A percentile compares a stretch with the other conserved stretches of the same genome.
phyloP scores from a whole-genome alignment of 2,888 invertebrate genomes.

The Steinernema carpocapsae region DNA sequence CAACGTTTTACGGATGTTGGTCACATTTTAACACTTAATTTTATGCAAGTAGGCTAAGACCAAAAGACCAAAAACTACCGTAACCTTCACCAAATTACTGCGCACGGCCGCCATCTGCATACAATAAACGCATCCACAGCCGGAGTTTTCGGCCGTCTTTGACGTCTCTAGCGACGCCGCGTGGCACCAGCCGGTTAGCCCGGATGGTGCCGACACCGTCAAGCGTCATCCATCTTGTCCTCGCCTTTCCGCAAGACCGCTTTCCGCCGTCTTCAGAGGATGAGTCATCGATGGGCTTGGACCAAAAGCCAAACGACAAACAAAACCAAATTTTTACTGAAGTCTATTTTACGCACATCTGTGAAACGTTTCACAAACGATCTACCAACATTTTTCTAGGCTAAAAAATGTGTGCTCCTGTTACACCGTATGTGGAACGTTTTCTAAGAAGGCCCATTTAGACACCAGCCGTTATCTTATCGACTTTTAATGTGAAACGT shows the following conservation, averaged over 20 bases:
- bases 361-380: too few relatives aligned
- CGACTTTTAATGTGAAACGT: too few relatives aligned
- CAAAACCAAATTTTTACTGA: too few relatives aligned
- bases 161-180: not conserved
- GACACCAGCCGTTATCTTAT: too few relatives aligned
- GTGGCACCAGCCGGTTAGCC: not conserved
- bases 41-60: too few relatives aligned
- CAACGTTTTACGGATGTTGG: too few relatives aligned
- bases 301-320: not conserved
- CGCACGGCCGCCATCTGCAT: slow-evolving; percentile 24
- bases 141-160: not conserved
- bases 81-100: not conserved
- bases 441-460: too few relatives aligned
- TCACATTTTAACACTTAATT: too few relatives aligned
- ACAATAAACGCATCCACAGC: not conserved
- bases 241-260: not conserved
- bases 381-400: too few relatives aligned
- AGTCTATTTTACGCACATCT: too few relatives aligned
- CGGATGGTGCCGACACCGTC: slow-evolving; percentile 29
- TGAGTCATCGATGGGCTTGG: slow-evolving; percentile 20
- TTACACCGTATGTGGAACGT: too few relatives aligned
- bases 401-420: too few relatives aligned
- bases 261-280: not conserved
- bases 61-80: not conserved
- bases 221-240: slow-evolving; percentile 25